Conservation (phyloP, 2,888 invertebrate species). For the Willowsia nigromaculata region DNA sequence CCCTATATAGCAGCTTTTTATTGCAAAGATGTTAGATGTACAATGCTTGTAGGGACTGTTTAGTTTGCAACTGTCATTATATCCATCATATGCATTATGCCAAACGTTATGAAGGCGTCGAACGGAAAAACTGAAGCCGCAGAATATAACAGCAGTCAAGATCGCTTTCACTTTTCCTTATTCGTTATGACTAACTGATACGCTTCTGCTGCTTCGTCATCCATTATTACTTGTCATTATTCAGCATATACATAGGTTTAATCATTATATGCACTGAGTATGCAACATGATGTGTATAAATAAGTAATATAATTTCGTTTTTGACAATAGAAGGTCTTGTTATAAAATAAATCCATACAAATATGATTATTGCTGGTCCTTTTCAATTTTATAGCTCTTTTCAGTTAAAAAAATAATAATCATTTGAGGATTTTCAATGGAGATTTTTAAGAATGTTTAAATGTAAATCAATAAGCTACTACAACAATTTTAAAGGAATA, state of each 20-base stretch:
- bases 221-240: slow-evolving; percentile 6
- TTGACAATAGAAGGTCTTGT: no score
- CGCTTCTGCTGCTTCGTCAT: neutral
- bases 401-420: no score
- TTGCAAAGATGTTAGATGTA: slow-evolving; percentile 21
- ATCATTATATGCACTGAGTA: no score
- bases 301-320: no score
- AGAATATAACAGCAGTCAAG: slow-evolving; percentile 61
- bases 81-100: slow-evolving; percentile 52
- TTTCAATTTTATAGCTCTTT: no score
- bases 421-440: no score
- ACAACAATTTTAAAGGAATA: neutral
- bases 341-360: no score
- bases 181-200: neutral
- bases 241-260: no score
- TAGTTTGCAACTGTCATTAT: slow-evolving; percentile 58
- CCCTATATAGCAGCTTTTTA: neutral
- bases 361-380: no score
- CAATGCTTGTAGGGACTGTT: neutral
- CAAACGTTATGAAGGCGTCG: slow-evolving; percentile 62
- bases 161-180: slow-evolving; percentile 67
- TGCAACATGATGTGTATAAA: no score
- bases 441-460: no score
- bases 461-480: no score
- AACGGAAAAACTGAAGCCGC: slow-evolving; percentile 44